Percentiles rank a stretch among this genome's conserved stretches.
Conservation (phyloP, 2,888 invertebrate species). For the Catonia carolina region DNA sequence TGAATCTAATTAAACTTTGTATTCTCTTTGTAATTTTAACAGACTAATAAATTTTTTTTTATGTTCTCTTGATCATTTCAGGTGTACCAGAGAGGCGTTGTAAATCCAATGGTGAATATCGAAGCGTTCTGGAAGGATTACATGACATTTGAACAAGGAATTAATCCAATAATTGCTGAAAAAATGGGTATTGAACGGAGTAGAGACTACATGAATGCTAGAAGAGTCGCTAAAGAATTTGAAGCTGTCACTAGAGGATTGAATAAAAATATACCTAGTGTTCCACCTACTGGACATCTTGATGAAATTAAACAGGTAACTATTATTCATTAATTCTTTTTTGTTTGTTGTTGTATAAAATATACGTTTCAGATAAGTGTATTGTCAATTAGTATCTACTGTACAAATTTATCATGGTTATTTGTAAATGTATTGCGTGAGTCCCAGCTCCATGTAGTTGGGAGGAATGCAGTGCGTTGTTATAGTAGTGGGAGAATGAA, state of each 20-base stretch:
- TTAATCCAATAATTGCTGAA: slow-evolving; percentile 85
- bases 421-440: too few relatives aligned
- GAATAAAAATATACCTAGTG: slow-evolving; percentile 90
- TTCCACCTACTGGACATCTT: slow-evolving; percentile 85
- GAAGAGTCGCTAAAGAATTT: slow-evolving; percentile 91
- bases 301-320: slow-evolving; percentile 90
- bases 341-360: too few relatives aligned
- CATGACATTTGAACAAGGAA: slow-evolving; percentile 90
- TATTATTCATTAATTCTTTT: too few relatives aligned
- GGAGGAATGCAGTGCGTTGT: too few relatives aligned
- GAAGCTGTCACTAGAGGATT: slow-evolving; percentile 92
- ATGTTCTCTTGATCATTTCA: slow-evolving; percentile 38
- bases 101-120: slow-evolving; percentile 95
- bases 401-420: too few relatives aligned
- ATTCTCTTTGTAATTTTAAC: neutral
- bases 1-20: too few relatives aligned
- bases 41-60: slow-evolving; percentile 19
- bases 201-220: slow-evolving; percentile 95
- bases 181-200: slow-evolving; percentile 96
- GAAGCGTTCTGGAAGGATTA: slow-evolving; percentile 98
- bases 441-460: too few relatives aligned
- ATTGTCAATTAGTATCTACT: too few relatives aligned
- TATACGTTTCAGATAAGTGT: too few relatives aligned
- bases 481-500: too few relatives aligned
- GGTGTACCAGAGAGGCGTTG: slow-evolving; percentile 92